Evolutionary conservation across 2,888 invertebrate genomes (phyloP).

Genomic region (Trisateles emortualis): DNA sequence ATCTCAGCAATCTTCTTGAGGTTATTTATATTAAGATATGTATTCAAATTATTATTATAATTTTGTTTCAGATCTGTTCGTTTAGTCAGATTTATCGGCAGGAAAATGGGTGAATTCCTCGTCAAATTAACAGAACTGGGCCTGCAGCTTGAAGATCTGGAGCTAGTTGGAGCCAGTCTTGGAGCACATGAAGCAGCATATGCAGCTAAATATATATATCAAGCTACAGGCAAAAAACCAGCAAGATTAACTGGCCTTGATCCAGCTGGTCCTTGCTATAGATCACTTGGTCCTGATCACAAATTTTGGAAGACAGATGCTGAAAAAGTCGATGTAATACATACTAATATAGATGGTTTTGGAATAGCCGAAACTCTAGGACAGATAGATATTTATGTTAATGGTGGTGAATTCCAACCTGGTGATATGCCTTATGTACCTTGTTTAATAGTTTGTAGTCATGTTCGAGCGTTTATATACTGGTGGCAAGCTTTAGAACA

Average conservation of each 20-base stretch:
- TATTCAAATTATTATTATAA: too few relatives aligned
- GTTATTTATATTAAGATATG: neutral
- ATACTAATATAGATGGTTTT: slow-evolving; percentile 82
- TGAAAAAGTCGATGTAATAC: slow-evolving; percentile 68
- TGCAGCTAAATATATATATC: slow-evolving; percentile 72
- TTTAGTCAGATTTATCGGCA: slow-evolving; percentile 65
- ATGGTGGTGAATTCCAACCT: slow-evolving; percentile 80
- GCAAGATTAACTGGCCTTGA: slow-evolving; percentile 74
- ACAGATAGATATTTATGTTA: slow-evolving; percentile 76
- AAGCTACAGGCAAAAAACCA: slow-evolving; percentile 68
- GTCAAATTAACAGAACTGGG: slow-evolving; percentile 65
- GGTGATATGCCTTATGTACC: slow-evolving; percentile 72
- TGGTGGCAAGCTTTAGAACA: slow-evolving; percentile 81
- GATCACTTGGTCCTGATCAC: slow-evolving; percentile 58
- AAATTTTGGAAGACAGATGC: slow-evolving; percentile 66
- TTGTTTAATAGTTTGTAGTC: slow-evolving; percentile 75
- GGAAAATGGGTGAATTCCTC: slow-evolving; percentile 72
- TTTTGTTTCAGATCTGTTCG: slow-evolving; percentile 72
- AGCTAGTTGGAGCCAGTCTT: slow-evolving; percentile 73
- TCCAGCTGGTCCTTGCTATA: slow-evolving; percentile 79
- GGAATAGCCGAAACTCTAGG: slow-evolving; percentile 76
- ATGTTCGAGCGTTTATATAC: slow-evolving; percentile 65
- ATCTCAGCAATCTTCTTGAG: neutral
- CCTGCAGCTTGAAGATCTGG: slow-evolving; percentile 64
- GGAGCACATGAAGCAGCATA: slow-evolving; percentile 71